A percentile compares a stretch with the other conserved stretches of the same genome.
Evolutionary conservation across 2,888 invertebrate species (phyloP).

Genomic region (Chouioia cunea): DNA sequence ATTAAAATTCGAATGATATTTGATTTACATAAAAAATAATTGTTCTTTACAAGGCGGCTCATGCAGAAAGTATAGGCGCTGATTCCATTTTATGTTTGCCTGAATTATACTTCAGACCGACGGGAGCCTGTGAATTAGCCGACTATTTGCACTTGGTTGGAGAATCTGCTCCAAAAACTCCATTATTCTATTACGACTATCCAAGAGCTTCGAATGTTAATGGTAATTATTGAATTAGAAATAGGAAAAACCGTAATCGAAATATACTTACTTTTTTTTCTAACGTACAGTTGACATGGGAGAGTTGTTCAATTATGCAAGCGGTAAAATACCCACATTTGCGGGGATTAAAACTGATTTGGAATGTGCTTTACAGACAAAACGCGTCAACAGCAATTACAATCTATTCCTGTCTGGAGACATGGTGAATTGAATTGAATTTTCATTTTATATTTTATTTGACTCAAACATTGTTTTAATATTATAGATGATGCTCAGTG

Average conservation of each 20-base stretch:
- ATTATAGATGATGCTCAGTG: conserved; percentile 76
- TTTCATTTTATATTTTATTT: neutral
- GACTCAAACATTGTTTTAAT: neutral
- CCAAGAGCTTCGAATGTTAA: conserved; percentile 39
- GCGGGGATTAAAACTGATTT: conserved; percentile 83
- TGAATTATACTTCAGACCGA: conserved; percentile 82
- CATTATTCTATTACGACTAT: conserved; percentile 83
- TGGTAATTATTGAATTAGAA: conserved; percentile 22
- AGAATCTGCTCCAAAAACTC: conserved; percentile 79
- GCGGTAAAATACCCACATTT: conserved; percentile 78
- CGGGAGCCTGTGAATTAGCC: conserved; percentile 73
- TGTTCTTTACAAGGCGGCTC: conserved; percentile 71
- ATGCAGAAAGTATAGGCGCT: conserved; percentile 76
- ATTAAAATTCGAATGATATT: no score
- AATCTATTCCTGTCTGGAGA: conserved; percentile 78
- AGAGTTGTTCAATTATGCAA: conserved; percentile 75
- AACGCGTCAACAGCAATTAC: conserved; percentile 71
- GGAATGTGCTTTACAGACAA: conserved; percentile 76
- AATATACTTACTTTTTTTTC: conserved; percentile 8
- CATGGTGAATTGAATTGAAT: conserved; percentile 69
- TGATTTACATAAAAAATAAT: no score
- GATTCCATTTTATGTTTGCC: conserved; percentile 81
- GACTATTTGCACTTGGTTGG: conserved; percentile 78
- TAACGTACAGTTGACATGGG: conserved; percentile 78
- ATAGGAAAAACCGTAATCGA: neutral